Evolutionary conservation across 2,113 vertebrate species (phyloP), one percentile per base, ranked within the genome.

Genomic region (Mus pahari): DNA sequence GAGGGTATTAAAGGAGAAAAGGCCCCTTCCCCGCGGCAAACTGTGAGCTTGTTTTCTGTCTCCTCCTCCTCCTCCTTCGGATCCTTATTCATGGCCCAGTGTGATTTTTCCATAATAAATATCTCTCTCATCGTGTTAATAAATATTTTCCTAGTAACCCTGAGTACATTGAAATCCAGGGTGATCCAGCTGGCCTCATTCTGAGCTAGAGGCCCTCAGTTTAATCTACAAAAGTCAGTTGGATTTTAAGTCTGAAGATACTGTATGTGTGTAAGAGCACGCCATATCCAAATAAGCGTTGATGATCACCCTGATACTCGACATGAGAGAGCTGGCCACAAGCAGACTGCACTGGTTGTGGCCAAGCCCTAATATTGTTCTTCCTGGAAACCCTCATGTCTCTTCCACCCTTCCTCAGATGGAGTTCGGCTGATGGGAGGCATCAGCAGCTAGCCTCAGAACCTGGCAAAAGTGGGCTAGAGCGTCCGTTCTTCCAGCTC

Each of bases 101-200:
- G 6, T 42, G 4, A 94, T 48, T 96, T 90, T 89, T 91, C 68
- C 86, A 90, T 90, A 96, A 78, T 90, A 96, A 93, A 83, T 88
- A 26, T 79, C 55, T 78, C 92, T 94, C 86, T 92, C 93, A 92
- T 95, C 86, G 7, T 94, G 68, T 90, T 95, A 70, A 94, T 93
- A 93, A 95, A 94, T 86, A 81, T 94, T 97, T 97, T 92, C 89
- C 84, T 91, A 95, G 86, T 64, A 64, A 96, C 86, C 89, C 4
- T 82, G 73, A 95, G 93, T 94, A 60, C 68, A 93, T 71, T 91
- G 93, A 93, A 96, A 94, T 53, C 55, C 73, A 95, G 48, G 55
- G 91, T 62, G 60, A 96, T 86, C 64, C 48, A 1, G 53, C 81
- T 77, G 92, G 66, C 58, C 79, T 88, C 74, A n/a, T 71, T 92